These are phyloP conservation scores for Rhogogaster chlorosoma DNA, from an alignment of 2,888 invertebrate genomes.

Conservation along the genomic window DNA sequence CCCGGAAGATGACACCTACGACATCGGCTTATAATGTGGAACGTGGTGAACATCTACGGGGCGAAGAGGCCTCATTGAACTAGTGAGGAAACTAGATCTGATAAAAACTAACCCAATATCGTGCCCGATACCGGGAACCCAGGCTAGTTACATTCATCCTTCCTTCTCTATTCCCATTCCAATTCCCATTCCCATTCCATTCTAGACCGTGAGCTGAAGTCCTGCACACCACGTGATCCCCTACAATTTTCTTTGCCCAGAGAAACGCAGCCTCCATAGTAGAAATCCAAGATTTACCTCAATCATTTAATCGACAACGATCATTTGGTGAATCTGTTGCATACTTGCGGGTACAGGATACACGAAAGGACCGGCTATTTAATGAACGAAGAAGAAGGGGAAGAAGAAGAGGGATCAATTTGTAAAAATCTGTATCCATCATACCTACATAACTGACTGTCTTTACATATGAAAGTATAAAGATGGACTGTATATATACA, in stretches of 20 bases:
- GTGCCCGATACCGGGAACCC: constrained; percentile 66
- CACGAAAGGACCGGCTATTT: neutral
- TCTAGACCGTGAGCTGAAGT: constrained; percentile 21
- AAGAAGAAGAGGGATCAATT: neutral
- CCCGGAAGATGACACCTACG: constrained; percentile 54
- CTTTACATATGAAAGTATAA: neutral
- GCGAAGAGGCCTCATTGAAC: constrained; percentile 71
- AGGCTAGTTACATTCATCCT: constrained; percentile 60
- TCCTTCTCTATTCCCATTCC: constrained; percentile 54
- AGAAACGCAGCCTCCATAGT: neutral
- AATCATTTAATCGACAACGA: neutral
- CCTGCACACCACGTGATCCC: constrained; percentile 21
- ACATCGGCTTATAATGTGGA: constrained; percentile 63
- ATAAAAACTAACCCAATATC: constrained; percentile 74
- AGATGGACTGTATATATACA: neutral
- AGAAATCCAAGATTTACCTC: constrained; percentile 17
- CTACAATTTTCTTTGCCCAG: constrained; percentile 25
- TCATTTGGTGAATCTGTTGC: neutral
- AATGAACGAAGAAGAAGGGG: neutral
- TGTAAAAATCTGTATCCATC: neutral
- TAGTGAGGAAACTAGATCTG: constrained; percentile 71
- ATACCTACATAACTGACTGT: too few species aligned
- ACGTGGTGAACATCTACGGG: constrained; percentile 67
- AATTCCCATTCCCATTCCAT: constrained; percentile 43
- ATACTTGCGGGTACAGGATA: neutral